Conservation (phyloP, 2,888 invertebrate genomes). For the Pyrrhia umbra region DNA sequence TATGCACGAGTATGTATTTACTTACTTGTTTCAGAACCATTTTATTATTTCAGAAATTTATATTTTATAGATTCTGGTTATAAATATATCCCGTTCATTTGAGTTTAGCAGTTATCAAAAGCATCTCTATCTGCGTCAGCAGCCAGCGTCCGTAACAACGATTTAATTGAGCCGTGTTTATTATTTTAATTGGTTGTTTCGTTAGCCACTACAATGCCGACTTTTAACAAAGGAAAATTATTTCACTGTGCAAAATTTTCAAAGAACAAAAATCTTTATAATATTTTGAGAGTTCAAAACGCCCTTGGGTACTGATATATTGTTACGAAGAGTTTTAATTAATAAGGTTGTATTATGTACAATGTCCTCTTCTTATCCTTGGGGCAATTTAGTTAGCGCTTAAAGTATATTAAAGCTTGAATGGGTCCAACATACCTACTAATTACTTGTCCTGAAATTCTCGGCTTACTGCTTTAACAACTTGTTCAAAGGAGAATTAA, state of each 20-base stretch:
- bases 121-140: slow-evolving; percentile 59
- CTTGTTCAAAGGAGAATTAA: slow-evolving; percentile 47
- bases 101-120: slow-evolving; percentile 48
- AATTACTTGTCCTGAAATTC: slow-evolving; percentile 50
- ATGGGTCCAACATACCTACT: slow-evolving; percentile 54
- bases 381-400: slow-evolving; percentile 44
- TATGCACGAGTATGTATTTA: too few relatives aligned
- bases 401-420: slow-evolving; percentile 52
- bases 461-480: slow-evolving; percentile 44
- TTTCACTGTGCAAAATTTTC: slow-evolving; percentile 19
- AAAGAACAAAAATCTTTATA: slow-evolving; percentile 30
- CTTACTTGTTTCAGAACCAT: too few relatives aligned
- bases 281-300: slow-evolving; percentile 23
- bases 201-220: slow-evolving; percentile 51
- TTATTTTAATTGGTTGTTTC: slow-evolving; percentile 66
- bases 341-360: slow-evolving; percentile 30
- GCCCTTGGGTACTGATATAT: slow-evolving; percentile 2
- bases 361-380: slow-evolving; percentile 40
- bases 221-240: slow-evolving; percentile 45
- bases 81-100: slow-evolving; percentile 16
- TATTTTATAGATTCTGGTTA: slow-evolving; percentile 9
- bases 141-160: slow-evolving; percentile 34
- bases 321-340: slow-evolving; percentile 40
- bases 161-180: slow-evolving; percentile 59
- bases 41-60: neutral